Evolutionary conservation across 23 tunicate genomes (phyloP).

Genomic region (Trididemnum clinides): DNA sequence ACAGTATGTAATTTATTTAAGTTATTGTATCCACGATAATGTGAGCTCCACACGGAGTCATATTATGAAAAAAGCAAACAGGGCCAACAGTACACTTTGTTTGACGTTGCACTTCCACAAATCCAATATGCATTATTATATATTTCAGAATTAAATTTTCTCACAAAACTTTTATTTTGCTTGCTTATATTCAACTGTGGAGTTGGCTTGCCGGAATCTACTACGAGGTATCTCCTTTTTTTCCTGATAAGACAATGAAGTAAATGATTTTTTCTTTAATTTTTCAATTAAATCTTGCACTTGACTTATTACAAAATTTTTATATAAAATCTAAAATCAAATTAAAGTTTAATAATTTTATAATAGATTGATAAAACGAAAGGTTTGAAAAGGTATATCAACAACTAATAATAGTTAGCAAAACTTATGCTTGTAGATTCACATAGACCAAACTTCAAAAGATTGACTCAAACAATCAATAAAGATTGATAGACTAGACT

Average conservation of each 20-base stretch:
- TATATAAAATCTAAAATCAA: too few species aligned
- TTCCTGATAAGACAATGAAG: background rate
- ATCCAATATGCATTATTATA: conserved; percentile 6
- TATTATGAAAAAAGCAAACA: conserved; percentile 8
- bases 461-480: too few species aligned
- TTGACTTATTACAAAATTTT: background rate
- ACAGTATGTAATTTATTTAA: conserved; percentile 14
- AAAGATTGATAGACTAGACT: too few species aligned
- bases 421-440: too few species aligned
- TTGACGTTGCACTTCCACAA: conserved; percentile 7
- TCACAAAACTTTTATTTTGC: background rate
- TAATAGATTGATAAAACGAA: too few species aligned
- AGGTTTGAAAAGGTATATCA: too few species aligned
- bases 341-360: too few species aligned
- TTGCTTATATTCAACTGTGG: background rate
- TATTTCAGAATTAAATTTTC: conserved; percentile 16
- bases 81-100: conserved; percentile 16
- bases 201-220: conserved; percentile 1
- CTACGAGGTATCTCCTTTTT: background rate
- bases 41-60: background rate
- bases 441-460: too few species aligned
- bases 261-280: background rate
- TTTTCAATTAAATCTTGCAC: background rate
- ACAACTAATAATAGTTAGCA: too few species aligned
- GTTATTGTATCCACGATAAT: conserved; percentile 9